Base-by-base conservation (phyloP, 1,140 invertebrate genomes). In the Argopecten irradians region DNA sequence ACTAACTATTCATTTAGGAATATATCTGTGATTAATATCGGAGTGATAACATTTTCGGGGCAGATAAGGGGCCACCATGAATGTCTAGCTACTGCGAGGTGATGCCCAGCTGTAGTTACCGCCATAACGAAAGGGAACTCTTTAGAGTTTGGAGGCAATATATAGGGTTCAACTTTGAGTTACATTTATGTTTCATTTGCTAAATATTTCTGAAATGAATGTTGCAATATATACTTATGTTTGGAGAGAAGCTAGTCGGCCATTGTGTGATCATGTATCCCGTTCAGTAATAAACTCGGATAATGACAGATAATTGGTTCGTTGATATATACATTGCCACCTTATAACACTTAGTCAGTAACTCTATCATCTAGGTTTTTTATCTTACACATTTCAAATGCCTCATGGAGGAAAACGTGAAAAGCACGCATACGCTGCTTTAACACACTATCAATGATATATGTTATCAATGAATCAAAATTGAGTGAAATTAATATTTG, bases 41-140 rank as follows among this genome's bases (percentile, higher is more conserved):
- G n/a, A 28, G 55, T 28, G 55, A 71, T 71, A 71, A 71, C 22
- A n/a, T 22, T 16, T 28, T 71, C 55, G 55, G 55, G 55, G 55
- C 55, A 71, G 55, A 71, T 71, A 71, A n/a, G 55, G 55, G 55
- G 55, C 55, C 55, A 71, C 55, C 5, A 71, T 71, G 55, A 71
- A 71, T 71, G 55, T 71, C 55, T 71, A 0, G 7, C 55, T 71
- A n/a, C 22, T n/a, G 55, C 2, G 7, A 71, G 5, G 8, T 71
- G 19, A 71, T 28, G 22, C 55, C 22, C 55, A 71, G 55, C 55
- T 71, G 55, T n/a, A 71, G 55, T 28, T 28, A 16, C 5, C 16
- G n/a, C 55, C 55, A 28, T 28, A n/a, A 16, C 5, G 55, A 28
- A 71, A 71, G 55, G n/a, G 55, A 71, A 71, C 55, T 71, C 55